Base-by-base conservation (phyloP, 2,113 vertebrate species). In the Sterna hirundo region DNA sequence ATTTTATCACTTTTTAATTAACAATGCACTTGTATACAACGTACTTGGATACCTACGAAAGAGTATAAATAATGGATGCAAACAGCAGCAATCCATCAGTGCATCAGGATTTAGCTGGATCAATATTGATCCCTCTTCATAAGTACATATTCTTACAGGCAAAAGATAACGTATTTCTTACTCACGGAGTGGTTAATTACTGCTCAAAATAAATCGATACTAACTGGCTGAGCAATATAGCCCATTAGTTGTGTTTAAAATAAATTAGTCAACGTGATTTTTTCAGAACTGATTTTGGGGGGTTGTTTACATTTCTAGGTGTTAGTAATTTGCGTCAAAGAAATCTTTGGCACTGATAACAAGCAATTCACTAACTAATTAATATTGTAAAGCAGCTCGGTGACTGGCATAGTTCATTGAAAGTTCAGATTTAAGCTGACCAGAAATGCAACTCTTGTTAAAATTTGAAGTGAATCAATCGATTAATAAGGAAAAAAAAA, bases 381-480 rank as follows among this genome's bases (percentile, higher is more conserved):
- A 86, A 86, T 90, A 79, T 86, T 52, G 85, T 72, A 94, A 94
- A 88, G 82, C 70, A 88, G 91, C 70, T 91, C 89, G 79, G 85
- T 93, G 75, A 62, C 92, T 90, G 75, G 46, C 69, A 25, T 62
- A 96, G 96, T 94, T 96, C 96, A 96, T 29, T 80, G 85, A 80
- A 90, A 96, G 94, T 96, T 97, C 96, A 95, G 49, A 76, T 62
- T 94, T 96, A 96, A 96, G 82, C 93, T 80, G 88, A 95, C 79
- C 71, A 90, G 96, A 94, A 94, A 91, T 88, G 85, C 30, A 74
- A 77, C 85, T 91, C 66, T 58, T 83, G 79, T 51, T 72, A 83
- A 94, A 93, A 90, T 70, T 84, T 76, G 61, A 87, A 87, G 78
- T 47, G 30, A 96, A 87, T 78, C 61, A 57, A 96, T 94, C 87